These are phyloP conservation scores for Diplazon laetatorius DNA, from an alignment of 2,888 invertebrate species.

Conservation along the genomic window DNA sequence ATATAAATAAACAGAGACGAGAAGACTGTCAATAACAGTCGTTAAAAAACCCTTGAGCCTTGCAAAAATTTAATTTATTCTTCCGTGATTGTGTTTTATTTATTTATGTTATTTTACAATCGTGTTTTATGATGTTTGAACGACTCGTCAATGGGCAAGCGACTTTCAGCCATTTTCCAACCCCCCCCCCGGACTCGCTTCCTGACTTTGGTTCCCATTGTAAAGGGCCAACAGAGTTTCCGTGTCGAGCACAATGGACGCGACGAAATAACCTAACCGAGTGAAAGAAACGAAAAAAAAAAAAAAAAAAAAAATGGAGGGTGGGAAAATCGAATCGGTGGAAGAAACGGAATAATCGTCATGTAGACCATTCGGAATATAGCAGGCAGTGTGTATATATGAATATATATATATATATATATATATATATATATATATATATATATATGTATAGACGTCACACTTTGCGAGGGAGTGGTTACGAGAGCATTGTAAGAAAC, in stretches of 20 bases:
- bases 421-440: not conserved
- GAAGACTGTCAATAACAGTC: too few relatives aligned
- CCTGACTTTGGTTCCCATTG: not conserved
- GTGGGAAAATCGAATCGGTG: conserved; percentile 4
- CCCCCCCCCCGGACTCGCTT: too few relatives aligned
- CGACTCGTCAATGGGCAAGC: not conserved
- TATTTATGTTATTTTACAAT: too few relatives aligned
- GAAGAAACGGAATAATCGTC: not conserved
- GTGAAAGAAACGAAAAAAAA: too few relatives aligned
- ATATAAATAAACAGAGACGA: not conserved
- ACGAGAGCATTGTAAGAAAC: conserved; percentile 66
- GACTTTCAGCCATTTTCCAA: too few relatives aligned
- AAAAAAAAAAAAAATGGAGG: conserved; percentile 3
- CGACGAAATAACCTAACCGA: conserved; percentile 16
- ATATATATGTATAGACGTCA: conserved; percentile 9
- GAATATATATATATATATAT: not conserved
- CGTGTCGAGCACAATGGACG: not conserved
- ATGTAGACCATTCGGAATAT: conserved; percentile 4
- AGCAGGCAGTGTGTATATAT: not conserved
- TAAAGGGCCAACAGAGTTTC: not conserved
- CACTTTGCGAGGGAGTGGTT: conserved; percentile 41
- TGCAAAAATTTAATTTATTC: too few relatives aligned
- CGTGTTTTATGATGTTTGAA: not conserved
- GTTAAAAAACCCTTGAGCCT: too few relatives aligned
- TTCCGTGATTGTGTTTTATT: too few relatives aligned